A percentile compares a stretch with the other conserved stretches of the same genome.
These are phyloP conservation scores for Callimico goeldii DNA, from an alignment of 2,797 vertebrate species.

Conservation along the genomic window DNA sequence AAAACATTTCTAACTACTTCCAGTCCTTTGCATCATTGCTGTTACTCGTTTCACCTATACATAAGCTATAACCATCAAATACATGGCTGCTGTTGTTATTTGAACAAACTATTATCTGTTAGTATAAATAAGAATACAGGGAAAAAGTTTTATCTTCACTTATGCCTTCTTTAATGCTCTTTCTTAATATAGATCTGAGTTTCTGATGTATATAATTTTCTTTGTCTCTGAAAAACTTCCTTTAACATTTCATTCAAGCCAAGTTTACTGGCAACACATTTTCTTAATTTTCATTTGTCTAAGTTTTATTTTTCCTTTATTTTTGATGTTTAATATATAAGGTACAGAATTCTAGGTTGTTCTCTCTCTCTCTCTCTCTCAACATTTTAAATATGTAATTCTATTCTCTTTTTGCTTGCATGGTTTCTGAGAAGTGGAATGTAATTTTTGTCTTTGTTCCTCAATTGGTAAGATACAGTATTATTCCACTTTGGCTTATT, in stretches of 20 bases:
- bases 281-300: neutral
- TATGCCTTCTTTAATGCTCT: neutral
- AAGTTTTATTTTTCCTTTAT: neutral
- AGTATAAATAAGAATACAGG: neutral
- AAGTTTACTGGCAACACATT: neutral
- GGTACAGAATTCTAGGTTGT: neutral
- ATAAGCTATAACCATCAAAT: neutral
- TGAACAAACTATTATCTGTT: neutral
- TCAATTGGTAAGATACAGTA: neutral
- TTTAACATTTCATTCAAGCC: neutral
- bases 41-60: neutral
- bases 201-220: neutral
- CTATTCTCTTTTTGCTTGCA: neutral
- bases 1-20: neutral
- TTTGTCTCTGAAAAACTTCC: neutral
- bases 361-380: neutral
- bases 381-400: neutral
- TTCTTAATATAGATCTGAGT: neutral
- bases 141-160: neutral
- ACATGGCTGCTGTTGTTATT: neutral
- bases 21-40: neutral
- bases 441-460: neutral
- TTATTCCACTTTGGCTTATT: neutral
- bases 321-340: conserved; percentile 7
- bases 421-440: neutral